These are phyloP conservation scores for Eristalis arbustorum DNA, from an alignment of 2,888 invertebrate genomes.

Conservation along the genomic window DNA sequence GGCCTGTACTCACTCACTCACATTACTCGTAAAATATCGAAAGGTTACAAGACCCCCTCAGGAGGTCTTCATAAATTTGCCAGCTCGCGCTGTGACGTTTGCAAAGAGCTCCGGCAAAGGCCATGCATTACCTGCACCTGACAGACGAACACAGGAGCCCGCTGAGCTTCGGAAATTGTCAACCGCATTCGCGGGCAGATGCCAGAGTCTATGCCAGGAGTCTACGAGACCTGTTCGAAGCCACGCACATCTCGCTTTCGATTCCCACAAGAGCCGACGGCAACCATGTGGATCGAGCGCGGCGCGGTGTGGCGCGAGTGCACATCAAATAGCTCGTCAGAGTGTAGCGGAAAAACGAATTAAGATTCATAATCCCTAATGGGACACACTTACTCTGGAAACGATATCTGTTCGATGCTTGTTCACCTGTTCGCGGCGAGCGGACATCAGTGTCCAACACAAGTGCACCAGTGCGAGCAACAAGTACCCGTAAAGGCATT, in stretches of 20 bases:
- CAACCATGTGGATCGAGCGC: background rate
- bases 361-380: slow-evolving; percentile 37
- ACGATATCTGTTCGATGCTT: slow-evolving; percentile 5
- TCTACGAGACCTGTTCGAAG: background rate
- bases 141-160: background rate
- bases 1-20: background rate
- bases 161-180: background rate
- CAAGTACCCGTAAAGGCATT: slow-evolving; percentile 49
- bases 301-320: background rate
- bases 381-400: background rate
- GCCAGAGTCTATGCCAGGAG: background rate
- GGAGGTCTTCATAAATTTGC: background rate
- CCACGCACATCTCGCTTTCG: background rate
- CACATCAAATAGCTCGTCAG: background rate
- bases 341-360: background rate
- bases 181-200: background rate
- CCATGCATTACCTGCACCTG: background rate
- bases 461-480: slow-evolving; percentile 32
- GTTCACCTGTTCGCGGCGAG: slow-evolving; percentile 40
- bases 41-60: background rate
- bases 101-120: background rate
- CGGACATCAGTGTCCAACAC: slow-evolving; percentile 17
- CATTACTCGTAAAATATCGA: background rate
- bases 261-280: background rate
- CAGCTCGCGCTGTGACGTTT: background rate